Percentiles rank a stretch among this genome's conserved stretches.
phyloP scores from a whole-genome alignment of 2,113 vertebrate species.

The Tupaia chinensis region DNA sequence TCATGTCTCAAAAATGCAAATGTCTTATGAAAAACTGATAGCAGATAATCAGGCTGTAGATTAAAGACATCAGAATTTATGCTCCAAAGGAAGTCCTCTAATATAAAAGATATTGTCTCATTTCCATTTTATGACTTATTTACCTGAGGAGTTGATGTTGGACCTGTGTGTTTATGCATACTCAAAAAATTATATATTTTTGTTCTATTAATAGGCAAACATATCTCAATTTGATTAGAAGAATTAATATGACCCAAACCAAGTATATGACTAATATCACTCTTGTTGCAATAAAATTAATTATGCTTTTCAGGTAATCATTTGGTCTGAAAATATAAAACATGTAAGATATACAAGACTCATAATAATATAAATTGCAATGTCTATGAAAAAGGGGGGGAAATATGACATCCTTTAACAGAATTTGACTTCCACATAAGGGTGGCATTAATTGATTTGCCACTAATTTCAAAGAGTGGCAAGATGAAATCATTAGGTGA shows the following conservation, averaged over 20 bases:
- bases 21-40: no score
- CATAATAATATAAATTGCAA: background rate
- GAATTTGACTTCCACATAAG: constrained; percentile 11
- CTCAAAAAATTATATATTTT: background rate
- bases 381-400: background rate
- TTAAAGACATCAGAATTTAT: no score
- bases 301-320: background rate
- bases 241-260: background rate
- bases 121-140: no score
- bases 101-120: no score
- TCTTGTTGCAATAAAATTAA: constrained; percentile 49
- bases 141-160: no score
- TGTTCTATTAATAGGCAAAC: background rate
- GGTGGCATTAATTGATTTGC: constrained; percentile 3
- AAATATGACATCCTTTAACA: background rate
- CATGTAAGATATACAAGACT: background rate
- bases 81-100: no score
- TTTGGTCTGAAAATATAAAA: background rate
- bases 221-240: background rate
- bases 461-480: background rate
- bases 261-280: background rate
- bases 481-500: constrained; percentile 19
- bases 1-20: no score
- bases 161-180: background rate
- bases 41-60: no score